A percentile compares a stretch with the other conserved stretches of the same genome.
phyloP scores from a whole-genome alignment of 2,888 invertebrate species.

The Plutella xylostella region DNA sequence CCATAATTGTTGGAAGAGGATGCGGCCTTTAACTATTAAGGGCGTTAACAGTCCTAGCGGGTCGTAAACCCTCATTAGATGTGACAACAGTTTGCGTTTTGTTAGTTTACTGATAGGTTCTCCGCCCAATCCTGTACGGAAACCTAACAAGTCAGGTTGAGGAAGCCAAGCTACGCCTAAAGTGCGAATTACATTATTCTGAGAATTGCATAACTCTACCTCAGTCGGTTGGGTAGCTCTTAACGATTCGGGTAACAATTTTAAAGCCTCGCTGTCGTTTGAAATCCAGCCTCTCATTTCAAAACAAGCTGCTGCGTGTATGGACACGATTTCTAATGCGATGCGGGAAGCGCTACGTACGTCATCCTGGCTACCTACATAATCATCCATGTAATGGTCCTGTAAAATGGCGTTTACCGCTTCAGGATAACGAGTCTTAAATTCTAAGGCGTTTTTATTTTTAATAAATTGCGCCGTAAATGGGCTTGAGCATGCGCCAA shows the following conservation, averaged over 20 bases:
- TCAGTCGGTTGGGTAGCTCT: background rate
- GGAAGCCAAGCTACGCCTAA: background rate
- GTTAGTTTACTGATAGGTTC: background rate
- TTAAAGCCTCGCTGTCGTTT: background rate
- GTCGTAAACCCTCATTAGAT: background rate
- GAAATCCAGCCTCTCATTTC: background rate
- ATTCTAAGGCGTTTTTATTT: conserved; percentile 23
- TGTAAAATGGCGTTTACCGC: background rate
- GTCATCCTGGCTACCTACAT: background rate
- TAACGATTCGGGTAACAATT: background rate
- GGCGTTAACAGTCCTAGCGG: background rate
- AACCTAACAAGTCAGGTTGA: background rate
- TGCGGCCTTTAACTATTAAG: background rate
- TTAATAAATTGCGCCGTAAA: conserved; percentile 23
- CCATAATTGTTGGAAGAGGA: background rate
- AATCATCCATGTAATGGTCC: background rate
- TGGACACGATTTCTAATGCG: background rate
- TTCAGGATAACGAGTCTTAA: conserved; percentile 3
- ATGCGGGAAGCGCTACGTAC: background rate
- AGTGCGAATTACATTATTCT: too few species aligned
- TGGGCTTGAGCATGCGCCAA: conserved; percentile 22
- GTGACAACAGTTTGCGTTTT: background rate
- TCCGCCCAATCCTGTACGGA: background rate
- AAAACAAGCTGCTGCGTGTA: background rate
- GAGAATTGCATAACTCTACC: too few species aligned